These are phyloP conservation scores for Ibycter americanus DNA, from an alignment of 2,797 vertebrate genomes.

Conservation along the genomic window DNA sequence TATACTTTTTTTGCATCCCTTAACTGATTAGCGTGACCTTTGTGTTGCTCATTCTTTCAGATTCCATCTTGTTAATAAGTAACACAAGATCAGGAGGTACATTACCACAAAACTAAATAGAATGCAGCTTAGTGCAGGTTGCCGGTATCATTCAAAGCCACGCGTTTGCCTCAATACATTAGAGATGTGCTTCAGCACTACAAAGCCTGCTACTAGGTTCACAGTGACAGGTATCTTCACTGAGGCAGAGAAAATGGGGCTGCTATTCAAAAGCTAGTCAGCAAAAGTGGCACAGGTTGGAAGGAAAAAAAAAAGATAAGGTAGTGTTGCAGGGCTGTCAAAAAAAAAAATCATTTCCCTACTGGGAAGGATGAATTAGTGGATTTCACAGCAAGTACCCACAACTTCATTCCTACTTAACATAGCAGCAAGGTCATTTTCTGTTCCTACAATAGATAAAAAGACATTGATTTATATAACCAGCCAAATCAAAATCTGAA, in stretches of 20 bases:
- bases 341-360: background rate
- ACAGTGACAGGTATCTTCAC: background rate
- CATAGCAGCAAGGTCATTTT: background rate
- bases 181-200: background rate
- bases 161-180: rapidly evolving
- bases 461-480: background rate
- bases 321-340: background rate
- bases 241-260: background rate
- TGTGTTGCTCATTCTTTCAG: background rate
- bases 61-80: background rate
- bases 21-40: background rate
- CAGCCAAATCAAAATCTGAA: background rate
- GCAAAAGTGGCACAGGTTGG: background rate
- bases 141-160: background rate
- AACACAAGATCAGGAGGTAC: background rate
- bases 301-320: background rate
- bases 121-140: background rate
- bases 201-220: background rate
- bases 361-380: background rate
- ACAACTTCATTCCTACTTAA: background rate
- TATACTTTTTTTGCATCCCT: background rate
- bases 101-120: rapidly evolving
- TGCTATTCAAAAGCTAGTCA: background rate
- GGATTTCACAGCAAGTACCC: background rate
- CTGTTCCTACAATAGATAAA: background rate